phyloP scores from a whole-genome alignment of 2,113 vertebrate genomes.

The Eretmochelys imbricata region DNA sequence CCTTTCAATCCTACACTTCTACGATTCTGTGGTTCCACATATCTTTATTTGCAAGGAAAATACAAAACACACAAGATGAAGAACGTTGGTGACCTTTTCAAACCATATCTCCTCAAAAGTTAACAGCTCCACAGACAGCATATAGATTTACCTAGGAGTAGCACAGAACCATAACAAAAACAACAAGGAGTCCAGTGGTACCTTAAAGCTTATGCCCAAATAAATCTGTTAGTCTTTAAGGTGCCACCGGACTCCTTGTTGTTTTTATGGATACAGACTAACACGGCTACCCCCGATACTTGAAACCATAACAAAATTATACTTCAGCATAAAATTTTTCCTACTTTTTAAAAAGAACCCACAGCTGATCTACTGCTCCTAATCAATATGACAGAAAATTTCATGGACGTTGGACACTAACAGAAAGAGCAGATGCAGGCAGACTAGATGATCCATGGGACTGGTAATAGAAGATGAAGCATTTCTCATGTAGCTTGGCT shows the following conservation, averaged over 20 bases:
- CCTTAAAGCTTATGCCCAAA: no score
- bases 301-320: not conserved
- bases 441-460: not conserved
- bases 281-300: no score
- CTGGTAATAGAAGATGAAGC: not conserved
- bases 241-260: no score
- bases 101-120: not conserved
- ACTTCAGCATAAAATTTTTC: not conserved
- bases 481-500: not conserved
- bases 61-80: not conserved
- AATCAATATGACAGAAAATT: not conserved
- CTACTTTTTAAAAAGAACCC: not conserved
- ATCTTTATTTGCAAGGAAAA: not conserved
- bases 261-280: no score
- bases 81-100: not conserved
- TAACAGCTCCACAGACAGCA: not conserved
- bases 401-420: not conserved
- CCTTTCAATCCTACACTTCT: not conserved
- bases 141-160: not conserved
- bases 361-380: not conserved
- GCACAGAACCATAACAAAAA: not conserved
- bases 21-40: not conserved
- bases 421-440: not conserved
- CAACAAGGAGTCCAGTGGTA: no score
- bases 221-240: no score